These are phyloP conservation scores for Papilio polyxenes DNA, from an alignment of 1,140 invertebrate species.

Conservation along the genomic window DNA sequence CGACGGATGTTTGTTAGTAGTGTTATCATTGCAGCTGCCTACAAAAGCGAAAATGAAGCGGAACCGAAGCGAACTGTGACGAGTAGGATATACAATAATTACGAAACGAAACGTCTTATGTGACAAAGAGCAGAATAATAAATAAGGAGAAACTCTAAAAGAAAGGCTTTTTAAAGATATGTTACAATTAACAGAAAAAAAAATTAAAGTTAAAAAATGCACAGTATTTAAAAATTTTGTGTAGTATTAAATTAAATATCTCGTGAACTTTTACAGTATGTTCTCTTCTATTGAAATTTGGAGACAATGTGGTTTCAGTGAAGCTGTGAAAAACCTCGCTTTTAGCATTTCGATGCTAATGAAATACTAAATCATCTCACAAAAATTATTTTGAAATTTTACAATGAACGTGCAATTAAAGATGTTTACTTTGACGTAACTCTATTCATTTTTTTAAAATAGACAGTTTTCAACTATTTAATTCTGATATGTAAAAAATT, in stretches of 20 bases:
- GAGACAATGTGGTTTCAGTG: slow-evolving; percentile 3
- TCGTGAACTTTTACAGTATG: background rate
- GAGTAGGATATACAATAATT: too few species aligned
- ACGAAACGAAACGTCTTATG: too few species aligned
- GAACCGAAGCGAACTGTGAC: too few species aligned
- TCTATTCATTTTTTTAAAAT: background rate
- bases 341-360: slow-evolving; percentile 1
- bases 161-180: too few species aligned
- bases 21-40: too few species aligned
- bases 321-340: background rate
- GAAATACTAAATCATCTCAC: slow-evolving; percentile 23
- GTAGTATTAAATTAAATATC: background rate
- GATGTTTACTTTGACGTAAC: slow-evolving; percentile 17
- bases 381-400: too few species aligned
- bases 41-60: too few species aligned
- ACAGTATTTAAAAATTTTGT: background rate
- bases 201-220: too few species aligned
- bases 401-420: slow-evolving; percentile 15
- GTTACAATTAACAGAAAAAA: too few species aligned
- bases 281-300: slow-evolving; percentile 15
- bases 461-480: background rate
- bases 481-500: background rate
- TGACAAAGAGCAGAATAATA: too few species aligned
- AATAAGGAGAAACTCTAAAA: too few species aligned
- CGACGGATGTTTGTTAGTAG: too few species aligned